Evolutionary conservation across 1,140 invertebrate species (phyloP), one percentile per base, ranked within the genome.

Genomic region (Aethina tumida): DNA sequence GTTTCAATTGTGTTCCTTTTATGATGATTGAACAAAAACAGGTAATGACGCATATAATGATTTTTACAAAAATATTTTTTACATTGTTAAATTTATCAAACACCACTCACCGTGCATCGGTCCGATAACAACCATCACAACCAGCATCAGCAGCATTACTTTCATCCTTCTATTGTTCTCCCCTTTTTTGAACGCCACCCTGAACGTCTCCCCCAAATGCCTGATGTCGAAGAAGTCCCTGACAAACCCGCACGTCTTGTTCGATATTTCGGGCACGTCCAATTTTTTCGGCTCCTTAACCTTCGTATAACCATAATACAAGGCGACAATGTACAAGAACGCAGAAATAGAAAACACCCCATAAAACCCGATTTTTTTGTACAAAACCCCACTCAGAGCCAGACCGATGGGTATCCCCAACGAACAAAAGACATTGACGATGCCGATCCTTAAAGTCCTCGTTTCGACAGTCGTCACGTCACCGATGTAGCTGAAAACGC

Each of bases 401-500:
- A 83, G 75, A 18, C 83, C 82, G 8, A 87, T 75, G 1, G 84
- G 84, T 38, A 85, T 76, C 25, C 83, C 83, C 29, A 87, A 63
- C 0, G 81, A 85, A 50, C 83, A 77, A 52, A 84, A 84, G 4
- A 86, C 69, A 61, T 85, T 92, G 41, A 86, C 77, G 17, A 91
- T 77, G 9, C 84, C 85, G 43, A 92, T 85, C 37, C 87, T 61
- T 8, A 85, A 65, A 0, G 88, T 92, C 39, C 87, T 73, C 38
- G 77, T 80, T 57, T 84, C 77, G 33, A 82, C 72, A 4, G 77
- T 78, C 0, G 87, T 89, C 5, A 89, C 79, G 56, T 92, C 86
- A 1, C 77, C 83, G 24, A 93, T 82, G 51, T 90, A 92, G 57
- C 86, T 90, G 58, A 91, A 92, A 19, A 85, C 77, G 8, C 83